Base-by-base conservation (phyloP, 2,113 vertebrate genomes). In the Pardalotus punctatus region DNA sequence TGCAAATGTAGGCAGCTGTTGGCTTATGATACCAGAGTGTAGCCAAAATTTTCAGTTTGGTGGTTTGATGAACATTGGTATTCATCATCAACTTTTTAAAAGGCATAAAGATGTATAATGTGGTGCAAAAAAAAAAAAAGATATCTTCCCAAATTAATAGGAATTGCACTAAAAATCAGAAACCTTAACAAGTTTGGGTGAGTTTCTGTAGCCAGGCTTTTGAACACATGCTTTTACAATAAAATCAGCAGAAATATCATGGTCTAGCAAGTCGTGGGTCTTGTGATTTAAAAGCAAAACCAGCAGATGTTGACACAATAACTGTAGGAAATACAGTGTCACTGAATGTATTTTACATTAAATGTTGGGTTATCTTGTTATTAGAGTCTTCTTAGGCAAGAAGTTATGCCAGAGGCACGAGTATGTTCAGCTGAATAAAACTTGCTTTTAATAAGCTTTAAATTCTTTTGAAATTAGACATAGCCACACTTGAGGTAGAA, bases 1-100 rank as follows among this genome's bases (percentile, higher is more conserved):
- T 96, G 78, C 61, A 89, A 94, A 67, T 21, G 17, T 69, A 48
- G 65, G 66, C 88, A 95, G 85, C 86, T 96, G 73, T 81, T 94
- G 73, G 80, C 58, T 89, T 66, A 40, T 0, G 9, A 57, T 82
- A 93, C 74, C 71, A 86, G 31, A 62, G 24, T 74, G 54, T 69
- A 79, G 80, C 66, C 86, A 95, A 71, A 92, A 81, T 85, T 22
- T 70, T 47, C 29, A 40, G 42, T 94, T 90, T 91, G 91, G 24
- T 8, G 3, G 24, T 71, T 81, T 77, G 31, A 66, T 57, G 22
- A 78, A 54, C 25, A 17, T 33, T 73, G 43, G 40, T 86, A 65
- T 65, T 86, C 33, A 80, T 82, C 50, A 12, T 73, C 38, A 72
- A 27, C 71, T 85, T 92, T 45, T 84, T 6, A 86, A 88, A 90